These are phyloP conservation scores for Bos indicus DNA, from an alignment of 2,113 vertebrate genomes.

Conservation along the genomic window DNA sequence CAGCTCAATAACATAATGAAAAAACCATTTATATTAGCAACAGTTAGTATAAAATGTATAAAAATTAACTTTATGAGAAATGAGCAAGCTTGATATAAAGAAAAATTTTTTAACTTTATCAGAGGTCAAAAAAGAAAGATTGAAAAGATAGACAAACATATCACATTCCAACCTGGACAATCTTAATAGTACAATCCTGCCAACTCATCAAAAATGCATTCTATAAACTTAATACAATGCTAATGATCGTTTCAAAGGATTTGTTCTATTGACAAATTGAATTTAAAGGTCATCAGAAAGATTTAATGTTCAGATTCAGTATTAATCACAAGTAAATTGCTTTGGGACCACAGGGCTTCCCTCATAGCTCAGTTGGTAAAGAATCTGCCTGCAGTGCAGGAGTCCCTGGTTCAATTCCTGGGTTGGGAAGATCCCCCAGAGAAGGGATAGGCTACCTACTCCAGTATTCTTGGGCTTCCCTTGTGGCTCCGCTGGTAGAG, in stretches of 20 bases:
- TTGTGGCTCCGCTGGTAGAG: not conserved
- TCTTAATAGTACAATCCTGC: not conserved
- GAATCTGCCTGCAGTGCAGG: not conserved
- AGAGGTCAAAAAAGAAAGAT: not conserved
- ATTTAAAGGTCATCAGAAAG: conserved; percentile 21
- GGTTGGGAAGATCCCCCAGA: not conserved
- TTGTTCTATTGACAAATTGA: not conserved
- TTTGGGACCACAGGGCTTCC: not conserved
- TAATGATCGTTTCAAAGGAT: not conserved
- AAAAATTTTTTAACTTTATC: not conserved
- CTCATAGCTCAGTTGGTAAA: not conserved
- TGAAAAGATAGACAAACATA: not conserved
- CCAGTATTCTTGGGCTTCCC: not conserved
- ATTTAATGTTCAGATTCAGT: not conserved
- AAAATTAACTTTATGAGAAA: conserved; percentile 24
- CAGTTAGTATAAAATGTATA: not conserved
- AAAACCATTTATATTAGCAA: not conserved
- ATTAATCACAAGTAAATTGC: not conserved
- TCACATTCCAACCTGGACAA: not conserved
- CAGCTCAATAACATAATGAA: not conserved
- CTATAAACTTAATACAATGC: not conserved
- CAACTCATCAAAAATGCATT: not conserved
- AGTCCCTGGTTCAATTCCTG: not conserved
- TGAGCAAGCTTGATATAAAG: not conserved
- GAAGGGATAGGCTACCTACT: not conserved